These are phyloP conservation scores for Kuschelorhynchus macadamiae DNA, from an alignment of 2,888 invertebrate species.

Conservation along the genomic window DNA sequence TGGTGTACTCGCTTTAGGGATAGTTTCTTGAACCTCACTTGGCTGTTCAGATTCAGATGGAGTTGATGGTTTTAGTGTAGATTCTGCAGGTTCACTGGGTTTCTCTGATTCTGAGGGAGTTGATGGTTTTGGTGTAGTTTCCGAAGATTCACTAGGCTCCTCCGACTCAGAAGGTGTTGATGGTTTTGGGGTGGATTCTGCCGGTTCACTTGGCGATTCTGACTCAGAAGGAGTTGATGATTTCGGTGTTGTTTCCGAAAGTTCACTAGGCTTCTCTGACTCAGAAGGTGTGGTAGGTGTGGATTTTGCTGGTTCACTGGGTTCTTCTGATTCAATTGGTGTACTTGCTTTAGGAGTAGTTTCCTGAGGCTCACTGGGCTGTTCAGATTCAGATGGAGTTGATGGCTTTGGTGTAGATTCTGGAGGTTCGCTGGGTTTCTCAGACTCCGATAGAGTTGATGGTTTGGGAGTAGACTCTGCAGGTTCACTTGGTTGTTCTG, in stretches of 20 bases:
- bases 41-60: conserved; percentile 20
- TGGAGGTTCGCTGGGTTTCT: background rate
- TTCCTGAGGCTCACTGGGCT: conserved; percentile 4
- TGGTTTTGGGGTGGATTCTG: conserved; percentile 7
- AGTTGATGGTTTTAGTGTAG: conserved; percentile 12
- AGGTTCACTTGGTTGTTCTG: conserved; percentile 22
- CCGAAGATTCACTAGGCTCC: conserved; percentile 15
- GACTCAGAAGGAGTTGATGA: conserved; percentile 15
- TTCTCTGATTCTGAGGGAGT: conserved; percentile 4
- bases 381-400: conserved; percentile 18
- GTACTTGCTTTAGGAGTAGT: conserved; percentile 23
- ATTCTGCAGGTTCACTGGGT: conserved; percentile 12
- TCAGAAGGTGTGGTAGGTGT: conserved; percentile 15
- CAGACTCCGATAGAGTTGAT: too few relatives aligned
- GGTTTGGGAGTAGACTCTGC: conserved; percentile 5
- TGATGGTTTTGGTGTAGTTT: conserved; percentile 5
- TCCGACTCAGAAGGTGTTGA: conserved; percentile 6
- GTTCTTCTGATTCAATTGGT: conserved; percentile 12
- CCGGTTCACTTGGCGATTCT: conserved; percentile 18
- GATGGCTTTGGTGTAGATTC: conserved; percentile 18
- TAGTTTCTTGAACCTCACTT: background rate
- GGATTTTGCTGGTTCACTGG: conserved; percentile 6
- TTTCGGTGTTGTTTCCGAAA: conserved; percentile 11
- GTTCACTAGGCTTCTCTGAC: conserved; percentile 18
- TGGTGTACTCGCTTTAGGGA: conserved; percentile 12